Percentiles rank a stretch among this genome's conserved stretches.
Conservation (phyloP, 2,797 vertebrate genomes). For the Xenopus petersii region DNA sequence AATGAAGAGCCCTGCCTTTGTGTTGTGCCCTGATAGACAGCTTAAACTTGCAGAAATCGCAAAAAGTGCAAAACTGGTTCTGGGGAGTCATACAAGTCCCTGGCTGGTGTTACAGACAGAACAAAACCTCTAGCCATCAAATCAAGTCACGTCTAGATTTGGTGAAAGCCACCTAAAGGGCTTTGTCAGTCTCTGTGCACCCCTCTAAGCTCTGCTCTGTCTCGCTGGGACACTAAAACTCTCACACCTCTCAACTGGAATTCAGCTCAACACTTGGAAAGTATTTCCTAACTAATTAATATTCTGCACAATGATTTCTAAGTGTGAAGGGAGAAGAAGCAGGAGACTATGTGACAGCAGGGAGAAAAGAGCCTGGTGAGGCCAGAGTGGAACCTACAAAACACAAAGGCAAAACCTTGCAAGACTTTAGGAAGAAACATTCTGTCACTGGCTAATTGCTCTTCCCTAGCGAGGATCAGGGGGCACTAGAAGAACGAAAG, state of each 20-base stretch:
- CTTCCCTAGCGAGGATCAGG: neutral
- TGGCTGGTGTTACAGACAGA: neutral
- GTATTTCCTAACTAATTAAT: neutral
- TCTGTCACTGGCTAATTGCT: neutral
- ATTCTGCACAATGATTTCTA: constrained; percentile 15
- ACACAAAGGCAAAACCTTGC: constrained; percentile 1
- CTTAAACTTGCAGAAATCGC: neutral
- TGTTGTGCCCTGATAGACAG: too few relatives aligned
- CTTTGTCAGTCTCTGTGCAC: constrained; percentile 1
- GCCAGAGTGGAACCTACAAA: neutral
- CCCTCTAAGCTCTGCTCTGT: neutral
- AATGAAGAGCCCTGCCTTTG: too few relatives aligned
- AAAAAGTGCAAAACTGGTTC: neutral
- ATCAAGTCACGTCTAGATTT: constrained; percentile 25
- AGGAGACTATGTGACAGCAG: constrained; percentile 2
- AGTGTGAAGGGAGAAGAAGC: constrained; percentile 1
- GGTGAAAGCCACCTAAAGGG: constrained; percentile 9
- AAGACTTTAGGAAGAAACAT: neutral
- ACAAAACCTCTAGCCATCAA: constrained; percentile 21
- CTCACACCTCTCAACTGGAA: constrained; percentile 12
- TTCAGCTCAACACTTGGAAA: constrained; percentile 23
- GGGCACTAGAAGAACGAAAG: neutral
- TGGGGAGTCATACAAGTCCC: neutral
- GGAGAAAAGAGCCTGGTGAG: neutral
- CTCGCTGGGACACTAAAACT: neutral